A percentile compares a stretch with the other conserved stretches of the same genome.
phyloP scores from a whole-genome alignment of 2,797 vertebrate genomes.

The Cynopterus sphinx region DNA sequence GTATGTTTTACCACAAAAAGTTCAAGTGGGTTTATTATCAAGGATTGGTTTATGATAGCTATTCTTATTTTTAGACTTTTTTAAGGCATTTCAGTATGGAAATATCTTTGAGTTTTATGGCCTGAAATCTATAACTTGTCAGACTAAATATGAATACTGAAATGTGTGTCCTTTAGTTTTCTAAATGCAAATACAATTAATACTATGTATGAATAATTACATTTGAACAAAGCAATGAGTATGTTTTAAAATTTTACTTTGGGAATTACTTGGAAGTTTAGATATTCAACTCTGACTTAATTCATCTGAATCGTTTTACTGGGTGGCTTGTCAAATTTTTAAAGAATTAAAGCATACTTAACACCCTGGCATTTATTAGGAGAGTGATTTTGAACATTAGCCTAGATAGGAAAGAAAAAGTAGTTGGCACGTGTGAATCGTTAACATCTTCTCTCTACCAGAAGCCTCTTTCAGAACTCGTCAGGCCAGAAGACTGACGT shows the following conservation, averaged over 20 bases:
- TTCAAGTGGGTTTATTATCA: neutral
- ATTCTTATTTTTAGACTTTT: neutral
- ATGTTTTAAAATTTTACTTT: neutral
- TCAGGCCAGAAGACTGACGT: constrained; percentile 95
- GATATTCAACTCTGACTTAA: neutral
- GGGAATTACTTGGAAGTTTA: neutral
- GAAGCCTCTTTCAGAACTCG: constrained; percentile 97
- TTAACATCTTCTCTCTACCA: constrained; percentile 78
- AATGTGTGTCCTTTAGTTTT: neutral
- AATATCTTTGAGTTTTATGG: constrained; percentile 18
- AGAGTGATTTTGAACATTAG: neutral
- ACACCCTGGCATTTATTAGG: neutral
- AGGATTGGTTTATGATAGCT: neutral
- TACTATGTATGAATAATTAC: neutral
- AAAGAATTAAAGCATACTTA: neutral
- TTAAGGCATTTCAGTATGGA: neutral
- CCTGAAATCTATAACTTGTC: neutral
- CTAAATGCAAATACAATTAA: neutral
- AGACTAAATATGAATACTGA: neutral
- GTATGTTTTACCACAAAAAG: neutral
- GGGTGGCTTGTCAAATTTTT: neutral
- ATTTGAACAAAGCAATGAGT: neutral
- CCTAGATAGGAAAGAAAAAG: neutral
- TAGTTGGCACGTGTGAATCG: neutral
- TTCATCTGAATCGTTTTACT: neutral